These are phyloP conservation scores for Caenorhabditis inopinata DNA, from an alignment of 1,140 invertebrate genomes.

Conservation along the genomic window DNA sequence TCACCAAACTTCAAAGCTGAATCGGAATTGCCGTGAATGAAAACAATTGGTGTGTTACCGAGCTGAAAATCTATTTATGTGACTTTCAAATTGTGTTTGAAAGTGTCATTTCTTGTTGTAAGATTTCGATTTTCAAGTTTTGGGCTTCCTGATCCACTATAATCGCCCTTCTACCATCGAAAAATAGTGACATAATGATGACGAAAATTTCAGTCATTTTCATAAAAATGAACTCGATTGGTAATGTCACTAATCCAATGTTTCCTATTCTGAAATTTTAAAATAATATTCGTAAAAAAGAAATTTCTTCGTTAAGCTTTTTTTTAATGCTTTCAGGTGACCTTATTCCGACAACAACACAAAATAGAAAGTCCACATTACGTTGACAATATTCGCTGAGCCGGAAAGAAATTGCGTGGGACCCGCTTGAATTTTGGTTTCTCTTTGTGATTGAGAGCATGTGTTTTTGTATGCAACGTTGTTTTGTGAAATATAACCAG, in stretches of 20 bases:
- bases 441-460: background rate
- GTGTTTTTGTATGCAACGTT: conserved; percentile 5
- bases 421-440: background rate
- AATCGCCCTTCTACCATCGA: background rate
- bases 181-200: too few species aligned
- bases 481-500: background rate
- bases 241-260: background rate
- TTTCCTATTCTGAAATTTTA: background rate
- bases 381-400: background rate
- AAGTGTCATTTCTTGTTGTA: background rate
- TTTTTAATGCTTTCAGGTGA: background rate
- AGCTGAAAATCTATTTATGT: conserved; percentile 24
- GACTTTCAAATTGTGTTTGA: background rate
- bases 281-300: background rate
- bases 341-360: conserved; percentile 27
- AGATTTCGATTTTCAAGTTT: background rate
- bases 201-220: background rate
- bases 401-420: conserved; percentile 25
- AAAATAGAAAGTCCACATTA: conserved; percentile 14
- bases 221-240: background rate
- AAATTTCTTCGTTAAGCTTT: background rate
- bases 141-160: background rate
- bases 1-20: conserved; percentile 33
- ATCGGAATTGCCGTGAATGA: conserved; percentile 56
- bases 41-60: conserved; percentile 46